Conservation (phyloP, 2,113 vertebrate genomes). For the Actenoides hombroni region DNA sequence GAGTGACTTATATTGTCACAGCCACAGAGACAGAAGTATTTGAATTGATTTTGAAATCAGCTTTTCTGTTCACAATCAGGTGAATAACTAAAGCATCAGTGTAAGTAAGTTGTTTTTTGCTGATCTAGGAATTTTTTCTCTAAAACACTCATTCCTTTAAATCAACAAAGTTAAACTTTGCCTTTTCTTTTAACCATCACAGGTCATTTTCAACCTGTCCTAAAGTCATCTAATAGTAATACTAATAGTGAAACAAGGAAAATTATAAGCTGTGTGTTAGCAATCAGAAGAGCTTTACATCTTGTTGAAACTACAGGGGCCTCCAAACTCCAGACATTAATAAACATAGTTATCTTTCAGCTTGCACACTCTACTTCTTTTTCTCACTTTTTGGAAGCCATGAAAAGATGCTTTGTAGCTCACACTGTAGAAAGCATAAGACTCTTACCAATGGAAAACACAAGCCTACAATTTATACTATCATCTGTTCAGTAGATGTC, state of each 20-base stretch:
- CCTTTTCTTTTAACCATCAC: not conserved
- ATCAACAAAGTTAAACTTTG: not conserved
- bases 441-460: not conserved
- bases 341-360: not conserved
- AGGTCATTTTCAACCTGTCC: not conserved
- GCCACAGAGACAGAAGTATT: conserved; percentile 23
- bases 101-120: conserved; percentile 8
- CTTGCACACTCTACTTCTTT: not conserved
- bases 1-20: conserved; percentile 34
- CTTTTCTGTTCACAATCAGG: conserved; percentile 24
- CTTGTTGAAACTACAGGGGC: not conserved
- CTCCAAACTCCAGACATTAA: not conserved
- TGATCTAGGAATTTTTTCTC: not conserved
- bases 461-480: not conserved
- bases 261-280: not conserved
- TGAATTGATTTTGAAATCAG: conserved; percentile 51
- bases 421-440: not conserved
- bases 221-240: not conserved
- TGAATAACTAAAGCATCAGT: not conserved
- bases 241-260: not conserved
- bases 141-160: not conserved
- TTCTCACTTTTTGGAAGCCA: not conserved
- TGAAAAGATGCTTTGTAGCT: not conserved
- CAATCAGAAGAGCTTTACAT: not conserved
- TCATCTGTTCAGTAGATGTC: not conserved